Evolutionary conservation across 2,888 invertebrate species (phyloP).

Genomic region (Tryphoninae sp.): DNA sequence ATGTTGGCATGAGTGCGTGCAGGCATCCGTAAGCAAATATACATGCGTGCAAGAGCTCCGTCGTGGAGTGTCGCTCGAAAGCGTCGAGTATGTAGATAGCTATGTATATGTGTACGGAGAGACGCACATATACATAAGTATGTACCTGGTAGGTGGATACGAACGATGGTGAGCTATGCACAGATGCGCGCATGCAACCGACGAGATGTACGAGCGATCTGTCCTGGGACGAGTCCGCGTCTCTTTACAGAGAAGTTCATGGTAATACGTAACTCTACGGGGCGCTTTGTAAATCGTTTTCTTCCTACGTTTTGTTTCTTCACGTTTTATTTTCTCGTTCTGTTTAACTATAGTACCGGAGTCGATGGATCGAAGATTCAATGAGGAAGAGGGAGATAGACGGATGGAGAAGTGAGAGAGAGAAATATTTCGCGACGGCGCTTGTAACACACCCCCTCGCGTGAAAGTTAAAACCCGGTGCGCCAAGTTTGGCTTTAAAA

Average conservation of each 20-base stretch:
- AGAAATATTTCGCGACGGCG: slow-evolving; percentile 48
- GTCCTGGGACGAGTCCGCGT: slow-evolving; percentile 28
- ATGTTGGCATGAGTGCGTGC: slow-evolving; percentile 51
- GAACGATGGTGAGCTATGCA: slow-evolving; percentile 7
- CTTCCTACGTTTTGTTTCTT: slow-evolving; percentile 36
- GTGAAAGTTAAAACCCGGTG: slow-evolving; percentile 65
- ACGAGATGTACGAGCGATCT: slow-evolving; percentile 49
- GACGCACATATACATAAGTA: background rate
- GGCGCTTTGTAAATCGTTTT: slow-evolving; percentile 47
- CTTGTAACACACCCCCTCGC: slow-evolving; percentile 60
- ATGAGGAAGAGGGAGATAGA: slow-evolving; percentile 10
- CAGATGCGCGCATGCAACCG: slow-evolving; percentile 25
- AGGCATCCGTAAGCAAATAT: slow-evolving; percentile 47
- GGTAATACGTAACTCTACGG: slow-evolving; percentile 57
- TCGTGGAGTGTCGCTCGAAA: slow-evolving; percentile 26
- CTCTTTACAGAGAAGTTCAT: slow-evolving; percentile 44
- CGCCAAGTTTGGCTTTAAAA: slow-evolving; percentile 65
- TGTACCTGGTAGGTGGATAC: background rate
- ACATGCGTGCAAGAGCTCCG: slow-evolving; percentile 24
- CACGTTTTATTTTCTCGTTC: slow-evolving; percentile 7
- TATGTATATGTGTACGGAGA: background rate
- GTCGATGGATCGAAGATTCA: slow-evolving; percentile 27
- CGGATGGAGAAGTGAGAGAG: slow-evolving; percentile 28
- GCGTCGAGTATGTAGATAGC: slow-evolving; percentile 2
- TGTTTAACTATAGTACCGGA: background rate